A percentile compares a stretch with the other conserved stretches of the same genome.
These are phyloP conservation scores for Poecile montanus DNA, from an alignment of 2,797 vertebrate genomes.

Conservation along the genomic window DNA sequence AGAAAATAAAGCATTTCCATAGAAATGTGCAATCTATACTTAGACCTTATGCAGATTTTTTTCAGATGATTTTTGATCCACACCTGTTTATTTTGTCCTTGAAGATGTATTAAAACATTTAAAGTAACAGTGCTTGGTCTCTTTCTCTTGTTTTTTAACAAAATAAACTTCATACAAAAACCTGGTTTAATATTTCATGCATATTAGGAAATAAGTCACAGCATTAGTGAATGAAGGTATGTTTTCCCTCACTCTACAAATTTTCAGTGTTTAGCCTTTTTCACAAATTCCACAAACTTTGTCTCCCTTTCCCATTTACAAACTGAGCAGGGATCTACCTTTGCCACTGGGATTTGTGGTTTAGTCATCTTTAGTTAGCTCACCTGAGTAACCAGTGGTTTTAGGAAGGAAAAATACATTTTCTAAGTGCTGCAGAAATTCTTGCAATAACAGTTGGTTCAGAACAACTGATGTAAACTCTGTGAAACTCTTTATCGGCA, in stretches of 20 bases:
- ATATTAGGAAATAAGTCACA: neutral
- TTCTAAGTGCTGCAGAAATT: neutral
- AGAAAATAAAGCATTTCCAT: conserved; percentile 25
- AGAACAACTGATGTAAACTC: neutral
- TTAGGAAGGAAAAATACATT: neutral
- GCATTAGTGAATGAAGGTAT: neutral
- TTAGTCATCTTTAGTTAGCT: neutral
- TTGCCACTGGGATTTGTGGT: accelerated
- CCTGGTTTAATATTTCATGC: neutral
- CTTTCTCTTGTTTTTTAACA: neutral
- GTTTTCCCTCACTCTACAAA: neutral
- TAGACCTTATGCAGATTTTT: conserved; percentile 13
- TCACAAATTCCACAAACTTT: neutral
- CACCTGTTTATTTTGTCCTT: conserved; percentile 36
- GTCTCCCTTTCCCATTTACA: neutral
- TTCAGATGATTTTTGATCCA: conserved; percentile 26
- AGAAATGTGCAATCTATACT: conserved; percentile 10
- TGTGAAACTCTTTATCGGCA: neutral
- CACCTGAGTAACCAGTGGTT: neutral
- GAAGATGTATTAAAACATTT: conserved; percentile 44
- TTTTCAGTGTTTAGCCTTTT: neutral
- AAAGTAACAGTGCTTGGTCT: conserved; percentile 6
- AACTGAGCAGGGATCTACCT: neutral
- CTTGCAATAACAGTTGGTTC: neutral
- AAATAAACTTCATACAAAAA: neutral